Evolutionary conservation across 2,888 invertebrate genomes (phyloP).

Genomic region (Flexamia atlantica): DNA sequence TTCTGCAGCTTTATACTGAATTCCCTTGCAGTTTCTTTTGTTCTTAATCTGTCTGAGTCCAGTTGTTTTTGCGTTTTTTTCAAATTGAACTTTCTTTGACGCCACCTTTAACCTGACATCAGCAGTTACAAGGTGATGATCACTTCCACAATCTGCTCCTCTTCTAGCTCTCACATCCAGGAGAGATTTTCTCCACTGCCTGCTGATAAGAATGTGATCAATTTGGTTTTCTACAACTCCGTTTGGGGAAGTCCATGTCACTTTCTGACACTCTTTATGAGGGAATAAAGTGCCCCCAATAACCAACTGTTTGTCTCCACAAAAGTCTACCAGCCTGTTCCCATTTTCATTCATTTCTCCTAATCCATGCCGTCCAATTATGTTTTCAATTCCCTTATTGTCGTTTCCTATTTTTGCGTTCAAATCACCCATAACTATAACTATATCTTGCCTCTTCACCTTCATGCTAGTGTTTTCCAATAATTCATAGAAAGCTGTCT

Average conservation of each 20-base stretch:
- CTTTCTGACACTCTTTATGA: constrained; percentile 61
- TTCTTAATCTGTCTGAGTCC: constrained; percentile 22
- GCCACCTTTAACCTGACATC: constrained; percentile 58
- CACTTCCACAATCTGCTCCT: constrained; percentile 61
- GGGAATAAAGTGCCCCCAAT: constrained; percentile 60
- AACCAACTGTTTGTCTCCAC: constrained; percentile 55
- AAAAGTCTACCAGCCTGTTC: constrained; percentile 53
- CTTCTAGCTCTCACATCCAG: constrained; percentile 57
- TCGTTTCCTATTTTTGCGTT: too few species aligned
- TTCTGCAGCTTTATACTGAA: constrained; percentile 26
- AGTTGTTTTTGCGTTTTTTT: constrained; percentile 22
- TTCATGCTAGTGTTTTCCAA: too few species aligned
- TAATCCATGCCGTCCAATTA: too few species aligned
- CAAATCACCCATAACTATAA: too few species aligned
- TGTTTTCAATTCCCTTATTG: too few species aligned
- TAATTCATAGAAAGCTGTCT: too few species aligned
- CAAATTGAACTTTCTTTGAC: constrained; percentile 6
- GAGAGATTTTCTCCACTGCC: constrained; percentile 62
- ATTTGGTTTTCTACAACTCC: constrained; percentile 63
- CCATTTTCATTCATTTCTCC: too few species aligned
- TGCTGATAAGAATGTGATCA: constrained; percentile 63
- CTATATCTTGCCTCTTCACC: too few species aligned
- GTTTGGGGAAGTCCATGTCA: constrained; percentile 65
- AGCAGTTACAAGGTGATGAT: constrained; percentile 58
- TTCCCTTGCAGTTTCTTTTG: constrained; percentile 7